Conservation (phyloP, 2,113 vertebrate genomes). For the Mustelus asterias region DNA sequence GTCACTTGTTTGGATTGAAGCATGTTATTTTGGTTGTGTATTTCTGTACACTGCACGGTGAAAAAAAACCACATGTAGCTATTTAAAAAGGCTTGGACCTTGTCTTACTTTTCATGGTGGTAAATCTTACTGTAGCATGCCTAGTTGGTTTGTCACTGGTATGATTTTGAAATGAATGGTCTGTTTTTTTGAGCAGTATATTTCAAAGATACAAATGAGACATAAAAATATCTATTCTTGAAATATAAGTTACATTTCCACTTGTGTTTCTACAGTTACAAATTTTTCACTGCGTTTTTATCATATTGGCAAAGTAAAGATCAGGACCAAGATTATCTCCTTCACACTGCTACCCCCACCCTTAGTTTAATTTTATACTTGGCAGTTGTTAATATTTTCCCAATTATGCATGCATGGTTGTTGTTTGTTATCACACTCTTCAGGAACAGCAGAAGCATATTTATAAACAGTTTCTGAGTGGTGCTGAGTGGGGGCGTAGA, state of each 20-base stretch:
- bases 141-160: neutral
- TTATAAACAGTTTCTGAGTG: slow-evolving; percentile 30
- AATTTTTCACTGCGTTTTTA: neutral
- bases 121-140: neutral
- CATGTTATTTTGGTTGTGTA: neutral
- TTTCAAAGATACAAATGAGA: neutral
- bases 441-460: slow-evolving; percentile 15
- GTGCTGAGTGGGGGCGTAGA: slow-evolving; percentile 12
- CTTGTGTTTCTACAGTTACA: neutral
- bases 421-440: slow-evolving; percentile 24
- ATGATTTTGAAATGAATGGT: neutral
- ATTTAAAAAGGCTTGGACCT: neutral
- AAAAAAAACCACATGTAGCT: neutral
- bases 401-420: neutral
- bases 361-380: neutral
- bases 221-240: neutral
- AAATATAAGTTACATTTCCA: neutral
- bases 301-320: neutral
- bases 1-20: neutral
- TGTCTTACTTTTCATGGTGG: neutral
- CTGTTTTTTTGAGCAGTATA: neutral
- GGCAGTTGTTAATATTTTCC: neutral
- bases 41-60: neutral
- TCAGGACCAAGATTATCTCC: neutral
- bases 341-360: neutral